Evolutionary conservation across 1,140 invertebrate genomes (phyloP).

Genomic region (Cherax quadricarinatus): DNA sequence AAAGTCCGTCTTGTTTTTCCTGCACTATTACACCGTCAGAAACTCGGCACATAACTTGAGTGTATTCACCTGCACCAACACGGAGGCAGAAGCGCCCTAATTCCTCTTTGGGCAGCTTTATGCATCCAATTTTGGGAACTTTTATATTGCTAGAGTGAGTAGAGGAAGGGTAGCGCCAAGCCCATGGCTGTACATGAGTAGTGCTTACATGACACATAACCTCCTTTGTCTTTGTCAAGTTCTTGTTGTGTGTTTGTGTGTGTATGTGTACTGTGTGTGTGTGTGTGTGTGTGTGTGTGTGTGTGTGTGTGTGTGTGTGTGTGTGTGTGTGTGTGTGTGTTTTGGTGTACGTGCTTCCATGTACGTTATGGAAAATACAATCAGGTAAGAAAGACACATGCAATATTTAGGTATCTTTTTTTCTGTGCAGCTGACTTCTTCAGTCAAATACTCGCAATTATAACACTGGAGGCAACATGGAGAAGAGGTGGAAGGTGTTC

Average conservation of each 20-base stretch:
- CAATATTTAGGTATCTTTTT: too few species aligned
- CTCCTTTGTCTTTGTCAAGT: not conserved
- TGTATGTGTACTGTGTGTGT: not conserved
- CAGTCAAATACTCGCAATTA: too few species aligned
- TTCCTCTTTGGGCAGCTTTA: constrained; percentile 9
- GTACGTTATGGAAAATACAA: too few species aligned
- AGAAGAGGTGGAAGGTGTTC: too few species aligned
- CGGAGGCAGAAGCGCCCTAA: not conserved
- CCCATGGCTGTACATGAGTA: not conserved
- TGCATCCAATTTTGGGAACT: constrained; percentile 13
- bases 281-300: not conserved
- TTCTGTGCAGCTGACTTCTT: too few species aligned
- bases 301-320: not conserved
- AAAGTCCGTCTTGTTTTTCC: not conserved
- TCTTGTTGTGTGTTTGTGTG: too few species aligned
- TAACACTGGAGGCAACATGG: too few species aligned
- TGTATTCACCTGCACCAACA: not conserved
- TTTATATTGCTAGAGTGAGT: constrained; percentile 10
- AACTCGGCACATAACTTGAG: not conserved
- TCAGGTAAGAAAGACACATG: too few species aligned
- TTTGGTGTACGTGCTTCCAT: too few species aligned
- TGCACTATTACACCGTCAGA: not conserved
- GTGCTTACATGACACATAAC: not conserved
- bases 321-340: not conserved
- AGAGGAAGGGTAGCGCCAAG: not conserved